phyloP scores from a whole-genome alignment of 2,888 invertebrate species.

The Ectemnius continuus region DNA sequence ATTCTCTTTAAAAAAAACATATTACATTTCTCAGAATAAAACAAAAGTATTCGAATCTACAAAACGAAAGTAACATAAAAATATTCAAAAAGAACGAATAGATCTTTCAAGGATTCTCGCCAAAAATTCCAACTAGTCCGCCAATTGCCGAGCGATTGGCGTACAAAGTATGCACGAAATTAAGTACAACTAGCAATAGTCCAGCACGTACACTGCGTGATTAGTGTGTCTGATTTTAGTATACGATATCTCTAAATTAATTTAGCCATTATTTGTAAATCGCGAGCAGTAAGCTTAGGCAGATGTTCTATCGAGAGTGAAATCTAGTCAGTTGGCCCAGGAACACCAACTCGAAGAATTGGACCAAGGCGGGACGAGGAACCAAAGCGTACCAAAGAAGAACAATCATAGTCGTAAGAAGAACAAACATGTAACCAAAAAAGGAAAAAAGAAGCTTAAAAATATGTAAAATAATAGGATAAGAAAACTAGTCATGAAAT shows the following conservation, averaged over 20 bases:
- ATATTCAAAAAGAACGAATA: neutral
- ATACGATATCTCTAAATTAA: constrained; percentile 33
- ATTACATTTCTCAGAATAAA: too few relatives aligned
- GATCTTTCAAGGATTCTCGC: constrained; percentile 2
- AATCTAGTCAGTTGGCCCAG: constrained; percentile 69
- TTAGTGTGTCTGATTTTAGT: constrained; percentile 7
- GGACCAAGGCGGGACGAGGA: constrained; percentile 10
- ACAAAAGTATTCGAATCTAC: too few relatives aligned
- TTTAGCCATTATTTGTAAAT: neutral
- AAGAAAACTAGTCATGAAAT: too few relatives aligned
- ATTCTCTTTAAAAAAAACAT: too few relatives aligned
- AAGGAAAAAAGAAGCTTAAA: constrained; percentile 2
- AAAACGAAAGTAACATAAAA: too few relatives aligned
- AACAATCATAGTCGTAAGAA: neutral
- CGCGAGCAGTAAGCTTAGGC: neutral
- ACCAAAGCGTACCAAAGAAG: neutral
- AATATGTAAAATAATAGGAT: constrained; percentile 10
- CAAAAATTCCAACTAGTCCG: neutral
- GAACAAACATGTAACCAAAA: neutral
- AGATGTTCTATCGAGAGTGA: constrained; percentile 58
- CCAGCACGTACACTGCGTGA: constrained; percentile 5
- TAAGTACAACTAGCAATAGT: constrained; percentile 2
- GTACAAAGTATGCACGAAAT: neutral
- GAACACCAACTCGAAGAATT: constrained; percentile 69
- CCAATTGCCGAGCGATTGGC: neutral